These are phyloP conservation scores for Girardia tigrina DNA, from an alignment of 2,888 invertebrate genomes.

Conservation along the genomic window DNA sequence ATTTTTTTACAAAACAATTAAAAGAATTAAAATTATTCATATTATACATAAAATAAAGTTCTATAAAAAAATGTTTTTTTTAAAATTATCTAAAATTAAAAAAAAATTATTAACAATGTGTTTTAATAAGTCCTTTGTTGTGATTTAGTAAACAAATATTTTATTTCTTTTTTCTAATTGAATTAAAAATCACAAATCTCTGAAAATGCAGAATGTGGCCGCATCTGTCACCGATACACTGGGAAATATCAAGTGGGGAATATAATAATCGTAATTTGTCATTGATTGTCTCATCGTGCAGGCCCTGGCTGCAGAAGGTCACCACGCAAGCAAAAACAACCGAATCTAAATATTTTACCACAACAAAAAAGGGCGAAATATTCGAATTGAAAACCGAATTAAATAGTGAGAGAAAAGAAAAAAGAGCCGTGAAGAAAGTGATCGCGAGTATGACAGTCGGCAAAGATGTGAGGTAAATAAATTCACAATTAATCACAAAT, in stretches of 20 bases:
- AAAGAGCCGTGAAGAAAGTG: conserved; percentile 98
- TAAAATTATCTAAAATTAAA: too few relatives aligned
- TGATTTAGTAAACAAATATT: background rate
- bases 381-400: conserved; percentile 95
- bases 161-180: background rate
- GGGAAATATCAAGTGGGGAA: conserved; percentile 38
- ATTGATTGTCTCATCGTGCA: too few relatives aligned
- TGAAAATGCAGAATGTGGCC: conserved; percentile 36
- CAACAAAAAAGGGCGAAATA: conserved; percentile 91
- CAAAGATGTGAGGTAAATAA: conserved; percentile 67
- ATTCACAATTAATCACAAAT: too few relatives aligned
- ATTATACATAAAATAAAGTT: too few relatives aligned
- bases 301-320: conserved; percentile 36
- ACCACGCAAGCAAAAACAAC: conserved; percentile 60
- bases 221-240: conserved; percentile 37
- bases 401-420: conserved; percentile 97
- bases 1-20: too few relatives aligned
- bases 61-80: too few relatives aligned
- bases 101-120: too few relatives aligned
- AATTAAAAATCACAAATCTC: background rate
- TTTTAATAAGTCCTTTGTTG: background rate
- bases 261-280: background rate
- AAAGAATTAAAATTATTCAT: too few relatives aligned
- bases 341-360: conserved; percentile 97
- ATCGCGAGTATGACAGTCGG: conserved; percentile 99